Base-by-base conservation (phyloP, 2,888 invertebrate genomes). In the Mythimna pallens region DNA sequence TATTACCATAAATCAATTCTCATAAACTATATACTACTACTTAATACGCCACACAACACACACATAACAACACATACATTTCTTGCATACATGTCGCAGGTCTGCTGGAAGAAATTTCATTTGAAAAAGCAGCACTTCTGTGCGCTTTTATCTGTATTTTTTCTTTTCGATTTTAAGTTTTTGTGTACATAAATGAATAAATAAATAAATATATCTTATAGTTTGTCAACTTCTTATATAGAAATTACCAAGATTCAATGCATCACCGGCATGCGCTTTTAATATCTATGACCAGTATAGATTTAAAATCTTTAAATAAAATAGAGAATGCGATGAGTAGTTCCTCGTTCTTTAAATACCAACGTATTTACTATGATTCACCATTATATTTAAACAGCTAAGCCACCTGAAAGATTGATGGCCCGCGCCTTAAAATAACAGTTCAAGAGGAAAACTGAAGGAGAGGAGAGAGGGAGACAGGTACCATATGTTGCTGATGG, bases 341-440 rank as follows among this genome's bases (percentile, higher is more conserved):
- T 76, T 73, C 63, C 69, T 58, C 59, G 71, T 74, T 80, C 73
- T 80, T 73, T 67, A 76, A 81, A 81, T 81, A 76, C 61, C 22
- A 0, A 3, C 57, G 36, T 71, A 74, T 81, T 71, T 55, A 64
- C 73, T 76, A 80, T 84, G 74, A 79, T 78, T 82, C 86, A 76
- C 71, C 61, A 81, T 86, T 84, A 87, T 86, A 87, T 84, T 86
- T 84, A 81, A 90, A 90, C 91, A 89, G 87, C 92, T 90, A 92
- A 93, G 90, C 91, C 92, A 91, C 92, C 91, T 94, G 93, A 95
- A 93, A 94, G 95, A 96, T 95, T 95, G 92, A 96, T 94, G 93
- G 89, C 87, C 90, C 89, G 87, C 88, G 87, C 89, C 90, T 91
- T 85, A 93, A 95, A 95, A 95, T 95, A 94, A 92, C 91, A 89